Evolutionary conservation across 2,113 vertebrate species (phyloP).

Genomic region (Mugil cephalus): DNA sequence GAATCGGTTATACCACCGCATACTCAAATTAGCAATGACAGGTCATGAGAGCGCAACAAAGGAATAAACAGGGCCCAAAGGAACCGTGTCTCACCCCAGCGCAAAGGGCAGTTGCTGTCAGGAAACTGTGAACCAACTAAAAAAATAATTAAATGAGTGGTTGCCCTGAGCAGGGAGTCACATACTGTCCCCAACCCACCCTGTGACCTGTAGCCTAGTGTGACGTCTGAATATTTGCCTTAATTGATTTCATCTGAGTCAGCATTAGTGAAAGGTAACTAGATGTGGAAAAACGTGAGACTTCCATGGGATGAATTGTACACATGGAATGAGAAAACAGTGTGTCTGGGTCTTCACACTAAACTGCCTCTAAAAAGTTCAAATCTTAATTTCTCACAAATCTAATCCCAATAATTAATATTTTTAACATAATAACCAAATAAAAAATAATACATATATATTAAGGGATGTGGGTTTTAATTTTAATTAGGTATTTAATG

Average conservation of each 20-base stretch:
- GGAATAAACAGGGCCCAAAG: slow-evolving; percentile 47
- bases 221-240: not conserved
- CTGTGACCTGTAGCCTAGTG: slow-evolving; percentile 19
- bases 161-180: slow-evolving; percentile 51
- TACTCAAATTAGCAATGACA: slow-evolving; percentile 61
- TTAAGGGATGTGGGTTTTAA: too few relatives aligned
- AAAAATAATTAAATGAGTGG: slow-evolving; percentile 39
- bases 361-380: too few relatives aligned
- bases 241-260: not conserved
- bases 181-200: slow-evolving; percentile 44
- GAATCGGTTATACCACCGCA: slow-evolving; percentile 21
- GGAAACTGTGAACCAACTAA: slow-evolving; percentile 48
- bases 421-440: too few relatives aligned
- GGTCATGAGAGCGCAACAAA: slow-evolving; percentile 47
- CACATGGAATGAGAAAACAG: too few relatives aligned
- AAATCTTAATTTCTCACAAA: too few relatives aligned
- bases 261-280: not conserved
- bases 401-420: too few relatives aligned
- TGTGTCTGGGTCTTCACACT: too few relatives aligned
- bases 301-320: not conserved
- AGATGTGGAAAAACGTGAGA: not conserved
- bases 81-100: slow-evolving; percentile 52
- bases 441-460: too few relatives aligned
- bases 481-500: too few relatives aligned
- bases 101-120: slow-evolving; percentile 64